Evolutionary conservation across 2,888 invertebrate species (phyloP), one percentile per base, ranked within the genome.

Genomic region (Emmelina monodactyla): DNA sequence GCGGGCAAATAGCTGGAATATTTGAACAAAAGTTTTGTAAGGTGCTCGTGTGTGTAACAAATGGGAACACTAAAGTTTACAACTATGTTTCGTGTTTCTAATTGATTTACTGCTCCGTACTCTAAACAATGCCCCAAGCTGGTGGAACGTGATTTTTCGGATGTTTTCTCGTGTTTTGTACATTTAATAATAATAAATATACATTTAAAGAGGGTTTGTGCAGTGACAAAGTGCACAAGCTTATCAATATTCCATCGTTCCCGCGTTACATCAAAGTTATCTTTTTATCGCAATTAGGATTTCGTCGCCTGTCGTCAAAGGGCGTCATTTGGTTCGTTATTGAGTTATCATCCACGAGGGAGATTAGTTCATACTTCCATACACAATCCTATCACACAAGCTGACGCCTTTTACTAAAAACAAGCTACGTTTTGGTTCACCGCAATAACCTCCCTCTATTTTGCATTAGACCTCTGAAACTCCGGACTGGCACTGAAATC

Each of bases 241-340:
- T 25, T 25, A 25, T 25, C 11, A n/a, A 25, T 25, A 25, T 25
- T 25, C 25, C 25, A 25, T 25, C n/a, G n/a, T n/a, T n/a, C 25
- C 25, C 40, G 33, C 16, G 49, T 53, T 54, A 56, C 52, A 53
- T 55, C 56, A 63, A 65, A 70, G 65, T 75, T 79, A 78, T 79
- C 79, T 78, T 78, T 79, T 76, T 78, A 79, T 78, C 78, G 58
- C 72, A 79, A 79, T 79, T 78, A 73, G 75, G 76, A 75, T 78
- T 78, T 76, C 62, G 70, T 67, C 78, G 71, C 76, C 66, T 73
- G 67, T 62, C 62, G 62, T 75, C 78, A 78, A 80, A 79, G 79
- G 79, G 65, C 65, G 65, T 73, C 73, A 71, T 80, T 75, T 73
- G 71, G 62, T 63, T 59, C 61, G 64, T 73, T 76, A 79, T 80